These are phyloP conservation scores for Anthoptus insignis DNA, from an alignment of 2,888 invertebrate species.

Conservation along the genomic window DNA sequence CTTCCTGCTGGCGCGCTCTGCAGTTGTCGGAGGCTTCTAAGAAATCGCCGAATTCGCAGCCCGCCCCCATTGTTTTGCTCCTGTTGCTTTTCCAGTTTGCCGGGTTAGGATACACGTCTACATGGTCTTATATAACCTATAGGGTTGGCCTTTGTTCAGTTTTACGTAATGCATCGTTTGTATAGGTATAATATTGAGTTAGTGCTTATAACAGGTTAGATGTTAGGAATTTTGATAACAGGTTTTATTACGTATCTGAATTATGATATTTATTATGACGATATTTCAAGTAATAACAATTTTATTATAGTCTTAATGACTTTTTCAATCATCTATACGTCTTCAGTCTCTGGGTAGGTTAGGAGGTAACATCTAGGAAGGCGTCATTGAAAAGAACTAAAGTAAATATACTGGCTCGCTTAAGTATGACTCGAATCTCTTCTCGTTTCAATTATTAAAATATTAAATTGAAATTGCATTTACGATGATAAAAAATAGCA, in stretches of 20 bases:
- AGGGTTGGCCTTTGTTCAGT: constrained; percentile 21
- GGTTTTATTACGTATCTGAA: neutral
- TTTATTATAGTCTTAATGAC: no score
- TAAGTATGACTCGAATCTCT: no score
- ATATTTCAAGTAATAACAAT: no score
- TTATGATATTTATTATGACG: no score
- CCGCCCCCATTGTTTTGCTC: constrained; percentile 73
- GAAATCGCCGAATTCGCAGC: constrained; percentile 80
- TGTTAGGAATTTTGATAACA: neutral
- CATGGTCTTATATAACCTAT: constrained; percentile 44
- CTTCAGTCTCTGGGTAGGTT: no score
- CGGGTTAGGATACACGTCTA: constrained; percentile 61
- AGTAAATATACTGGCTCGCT: no score
- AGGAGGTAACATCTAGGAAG: no score
- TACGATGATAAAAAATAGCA: no score
- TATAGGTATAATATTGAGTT: neutral
- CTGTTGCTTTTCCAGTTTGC: constrained; percentile 70
- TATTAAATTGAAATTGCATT: no score
- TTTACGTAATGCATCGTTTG: constrained; percentile 31
- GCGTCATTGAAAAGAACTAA: no score
- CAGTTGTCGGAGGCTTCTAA: constrained; percentile 82
- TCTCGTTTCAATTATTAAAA: no score
- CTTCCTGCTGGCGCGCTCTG: constrained; percentile 79
- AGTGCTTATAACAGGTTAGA: neutral
- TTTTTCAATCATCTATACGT: no score